These are phyloP conservation scores for Miichthys miiuy DNA, from an alignment of 2,797 vertebrate species.

Conservation along the genomic window DNA sequence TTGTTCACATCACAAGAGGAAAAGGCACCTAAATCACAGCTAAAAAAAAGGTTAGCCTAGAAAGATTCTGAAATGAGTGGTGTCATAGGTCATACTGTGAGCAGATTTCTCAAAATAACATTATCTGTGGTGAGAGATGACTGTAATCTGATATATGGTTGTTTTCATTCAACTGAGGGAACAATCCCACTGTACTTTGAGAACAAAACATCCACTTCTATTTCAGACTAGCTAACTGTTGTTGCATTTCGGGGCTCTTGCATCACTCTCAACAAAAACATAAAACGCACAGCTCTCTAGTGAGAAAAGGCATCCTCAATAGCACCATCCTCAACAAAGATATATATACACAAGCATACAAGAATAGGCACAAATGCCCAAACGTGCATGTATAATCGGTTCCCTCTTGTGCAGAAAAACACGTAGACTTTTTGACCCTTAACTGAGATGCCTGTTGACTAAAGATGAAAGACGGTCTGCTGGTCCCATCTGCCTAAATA, in stretches of 20 bases:
- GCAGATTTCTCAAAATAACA: conserved; percentile 40
- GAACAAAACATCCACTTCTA: conserved; percentile 32
- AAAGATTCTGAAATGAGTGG: not conserved
- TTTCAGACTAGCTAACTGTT: conserved; percentile 59
- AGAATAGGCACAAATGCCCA: conserved; percentile 19
- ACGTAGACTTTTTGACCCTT: conserved; percentile 56
- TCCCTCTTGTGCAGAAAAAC: conserved; percentile 42
- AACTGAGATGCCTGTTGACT: conserved; percentile 45
- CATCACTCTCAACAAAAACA: conserved; percentile 68
- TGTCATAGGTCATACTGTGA: conserved; percentile 13
- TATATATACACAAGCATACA: not conserved
- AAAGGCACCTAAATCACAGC: not conserved
- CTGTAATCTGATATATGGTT: conserved; percentile 38
- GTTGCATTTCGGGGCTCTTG: conserved; percentile 69
- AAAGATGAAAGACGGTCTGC: conserved; percentile 67
- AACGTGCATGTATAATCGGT: conserved; percentile 13
- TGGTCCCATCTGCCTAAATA: conserved; percentile 66
- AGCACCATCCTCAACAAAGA: conserved; percentile 13
- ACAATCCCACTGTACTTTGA: conserved; percentile 40
- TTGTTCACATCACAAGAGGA: not conserved
- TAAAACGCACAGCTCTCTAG: conserved; percentile 49
- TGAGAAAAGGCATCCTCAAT: conserved; percentile 40
- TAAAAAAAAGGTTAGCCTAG: not conserved
- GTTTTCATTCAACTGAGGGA: conserved; percentile 45
- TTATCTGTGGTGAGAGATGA: conserved; percentile 35